Evolutionary conservation across 2,113 vertebrate genomes (phyloP).

Genomic region (Smithornis capensis): DNA sequence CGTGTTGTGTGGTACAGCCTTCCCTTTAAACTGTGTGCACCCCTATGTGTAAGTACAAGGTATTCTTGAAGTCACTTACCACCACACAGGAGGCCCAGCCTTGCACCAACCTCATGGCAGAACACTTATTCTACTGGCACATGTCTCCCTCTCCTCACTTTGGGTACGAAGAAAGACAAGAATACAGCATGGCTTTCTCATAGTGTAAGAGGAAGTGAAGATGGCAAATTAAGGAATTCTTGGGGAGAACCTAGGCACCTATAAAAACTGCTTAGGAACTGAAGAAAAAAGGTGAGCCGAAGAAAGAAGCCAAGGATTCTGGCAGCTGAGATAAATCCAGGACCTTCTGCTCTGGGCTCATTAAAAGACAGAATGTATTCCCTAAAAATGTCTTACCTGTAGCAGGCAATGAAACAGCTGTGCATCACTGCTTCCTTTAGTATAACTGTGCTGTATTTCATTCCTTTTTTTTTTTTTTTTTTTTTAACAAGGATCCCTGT

Average conservation of each 20-base stretch:
- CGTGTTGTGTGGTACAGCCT: background rate
- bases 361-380: slow-evolving; percentile 27
- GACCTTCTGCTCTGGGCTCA: slow-evolving; percentile 8
- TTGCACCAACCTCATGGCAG: background rate
- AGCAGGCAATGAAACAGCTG: slow-evolving; percentile 26
- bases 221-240: background rate
- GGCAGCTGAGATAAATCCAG: slow-evolving; percentile 23
- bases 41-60: background rate
- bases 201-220: background rate
- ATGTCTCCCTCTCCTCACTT: background rate
- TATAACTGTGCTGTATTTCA: background rate
- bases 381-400: slow-evolving; percentile 24
- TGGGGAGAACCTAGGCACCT: background rate
- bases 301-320: too few relatives aligned
- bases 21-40: background rate
- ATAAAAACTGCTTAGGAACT: background rate
- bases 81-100: background rate
- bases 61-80: background rate
- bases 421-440: slow-evolving; percentile 8
- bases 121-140: background rate
- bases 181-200: background rate
- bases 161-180: background rate
- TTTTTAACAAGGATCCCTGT: background rate
- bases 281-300: too few relatives aligned
- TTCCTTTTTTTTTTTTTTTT: background rate